Evolutionary conservation across 2,888 invertebrate species (phyloP).

Genomic region (Dasysyrphus tricinctus): DNA sequence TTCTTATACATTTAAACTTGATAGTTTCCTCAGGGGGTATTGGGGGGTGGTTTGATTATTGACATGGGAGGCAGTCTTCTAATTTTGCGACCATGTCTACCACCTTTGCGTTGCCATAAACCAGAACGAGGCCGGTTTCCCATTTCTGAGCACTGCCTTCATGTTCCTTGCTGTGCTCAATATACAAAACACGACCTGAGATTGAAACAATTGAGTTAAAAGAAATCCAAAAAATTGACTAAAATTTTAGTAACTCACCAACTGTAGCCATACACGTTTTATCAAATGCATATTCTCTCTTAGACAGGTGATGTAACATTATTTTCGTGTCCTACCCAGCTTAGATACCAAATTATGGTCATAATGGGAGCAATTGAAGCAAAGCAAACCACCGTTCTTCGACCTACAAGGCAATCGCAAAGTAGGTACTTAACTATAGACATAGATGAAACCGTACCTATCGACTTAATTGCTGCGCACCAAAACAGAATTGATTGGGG

Average conservation of each 20-base stretch:
- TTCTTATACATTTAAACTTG: slow-evolving; percentile 78
- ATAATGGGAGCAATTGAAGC: no score
- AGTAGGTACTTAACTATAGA: no score
- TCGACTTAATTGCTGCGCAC: no score
- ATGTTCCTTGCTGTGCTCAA: slow-evolving; percentile 89
- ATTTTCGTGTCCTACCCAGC: no score
- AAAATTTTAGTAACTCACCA: slow-evolving; percentile 84
- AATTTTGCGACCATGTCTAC: slow-evolving; percentile 94
- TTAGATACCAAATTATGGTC: no score
- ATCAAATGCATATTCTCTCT: slow-evolving; percentile 90
- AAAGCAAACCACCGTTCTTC: no score
- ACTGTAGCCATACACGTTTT: slow-evolving; percentile 95
- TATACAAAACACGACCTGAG: no score
- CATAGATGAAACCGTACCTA: no score
- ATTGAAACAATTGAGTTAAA: slow-evolving; percentile 81
- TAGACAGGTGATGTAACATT: no score
- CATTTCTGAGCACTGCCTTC: slow-evolving; percentile 92
- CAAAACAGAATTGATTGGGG: no score
- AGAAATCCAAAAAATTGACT: background rate
- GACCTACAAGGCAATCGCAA: no score
- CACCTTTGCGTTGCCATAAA: slow-evolving; percentile 94
- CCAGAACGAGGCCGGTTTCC: slow-evolving; percentile 96
- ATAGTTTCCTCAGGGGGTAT: slow-evolving; percentile 78
- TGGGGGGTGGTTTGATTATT: slow-evolving; percentile 81
- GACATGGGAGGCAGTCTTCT: no score